Evolutionary conservation across 2,888 invertebrate species (phyloP), one percentile per base, ranked within the genome.

Genomic region (Thecophora atra): DNA sequence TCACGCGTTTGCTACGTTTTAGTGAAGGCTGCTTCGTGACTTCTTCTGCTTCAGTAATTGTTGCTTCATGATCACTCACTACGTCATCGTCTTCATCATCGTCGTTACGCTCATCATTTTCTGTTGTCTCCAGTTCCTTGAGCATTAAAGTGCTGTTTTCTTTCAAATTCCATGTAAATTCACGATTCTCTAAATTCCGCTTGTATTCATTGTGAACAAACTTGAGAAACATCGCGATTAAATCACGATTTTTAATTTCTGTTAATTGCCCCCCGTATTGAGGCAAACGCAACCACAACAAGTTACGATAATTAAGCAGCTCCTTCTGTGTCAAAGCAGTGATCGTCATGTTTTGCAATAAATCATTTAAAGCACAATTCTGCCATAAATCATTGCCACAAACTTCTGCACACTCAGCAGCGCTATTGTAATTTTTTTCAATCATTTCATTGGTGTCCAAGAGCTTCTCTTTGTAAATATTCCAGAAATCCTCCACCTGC

Each of bases 231-330:
- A 96, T 81, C 5, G 91, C 90, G 0, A 94, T 92, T 21, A 97
- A 86, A 82, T 95, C 93, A 65, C 93, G 90, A 79, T 96, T 96
- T 83, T 91, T 93, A 1, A 91, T 88, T 86, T 97, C 96, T 79
- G 92, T 93, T 15, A 94, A 88, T 75, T 91, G 90, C 4, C 93
- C 89, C 4, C 93, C 89, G 82, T 96, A 93, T 75, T 89, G 87
- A 0, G 89, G 87, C 90, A 97, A 91, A 26, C 92, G 89, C 85
- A 93, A 92, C 91, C 96, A 93, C n/a, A 98, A 84, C 68, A 95
- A 88, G 76, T 92, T 88, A 77, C 96, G 90, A 83, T 94, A 94
- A 83, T 95, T 94, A 11, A 88, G 62, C 3, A 81, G 74, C 17
- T 85, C 81, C 42, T 84, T 83, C 24, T 81, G 78, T 0, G 78